Conservation (phyloP, 2,888 invertebrate genomes). For the Synanthedon tipuliformis region DNA sequence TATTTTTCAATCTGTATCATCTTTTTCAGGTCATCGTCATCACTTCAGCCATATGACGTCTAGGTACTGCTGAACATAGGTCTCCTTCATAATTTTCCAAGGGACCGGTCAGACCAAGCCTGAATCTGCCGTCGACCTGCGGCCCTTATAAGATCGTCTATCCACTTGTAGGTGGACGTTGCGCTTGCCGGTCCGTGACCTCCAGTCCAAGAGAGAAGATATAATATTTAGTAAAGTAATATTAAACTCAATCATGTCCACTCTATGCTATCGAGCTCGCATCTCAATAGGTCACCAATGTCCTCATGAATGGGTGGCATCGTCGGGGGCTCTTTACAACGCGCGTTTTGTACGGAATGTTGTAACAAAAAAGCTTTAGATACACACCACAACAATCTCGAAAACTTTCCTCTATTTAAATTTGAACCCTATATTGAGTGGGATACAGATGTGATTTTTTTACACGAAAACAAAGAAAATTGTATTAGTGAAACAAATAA, state of each 20-base stretch:
- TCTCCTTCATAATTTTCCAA: too few species aligned
- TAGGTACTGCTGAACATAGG: too few species aligned
- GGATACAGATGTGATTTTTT: slow-evolving; percentile 7
- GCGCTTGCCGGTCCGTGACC: too few species aligned
- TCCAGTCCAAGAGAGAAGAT: too few species aligned
- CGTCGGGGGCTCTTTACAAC: slow-evolving; percentile 66
- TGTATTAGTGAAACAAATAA: slow-evolving; percentile 36
- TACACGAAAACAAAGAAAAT: slow-evolving; percentile 3
- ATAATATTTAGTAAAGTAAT: not conserved
- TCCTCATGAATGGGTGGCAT: slow-evolving; percentile 69
- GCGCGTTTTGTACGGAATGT: slow-evolving; percentile 68
- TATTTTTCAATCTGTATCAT: too few species aligned
- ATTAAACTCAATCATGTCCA: slow-evolving; percentile 24
- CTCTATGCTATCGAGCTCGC: slow-evolving; percentile 29
- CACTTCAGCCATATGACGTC: too few species aligned
- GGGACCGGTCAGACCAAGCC: too few species aligned
- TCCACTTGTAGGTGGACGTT: too few species aligned
- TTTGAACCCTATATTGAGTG: slow-evolving; percentile 14
- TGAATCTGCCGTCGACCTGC: too few species aligned
- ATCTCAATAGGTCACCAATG: slow-evolving; percentile 68
- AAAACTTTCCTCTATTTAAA: slow-evolving; percentile 6
- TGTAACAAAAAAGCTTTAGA: slow-evolving; percentile 66
- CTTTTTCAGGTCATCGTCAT: too few species aligned
- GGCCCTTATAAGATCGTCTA: too few species aligned
- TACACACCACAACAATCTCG: slow-evolving; percentile 50